Evolutionary conservation across 1,140 invertebrate genomes (phyloP).

Genomic region (Euwallacea fornicatus): DNA sequence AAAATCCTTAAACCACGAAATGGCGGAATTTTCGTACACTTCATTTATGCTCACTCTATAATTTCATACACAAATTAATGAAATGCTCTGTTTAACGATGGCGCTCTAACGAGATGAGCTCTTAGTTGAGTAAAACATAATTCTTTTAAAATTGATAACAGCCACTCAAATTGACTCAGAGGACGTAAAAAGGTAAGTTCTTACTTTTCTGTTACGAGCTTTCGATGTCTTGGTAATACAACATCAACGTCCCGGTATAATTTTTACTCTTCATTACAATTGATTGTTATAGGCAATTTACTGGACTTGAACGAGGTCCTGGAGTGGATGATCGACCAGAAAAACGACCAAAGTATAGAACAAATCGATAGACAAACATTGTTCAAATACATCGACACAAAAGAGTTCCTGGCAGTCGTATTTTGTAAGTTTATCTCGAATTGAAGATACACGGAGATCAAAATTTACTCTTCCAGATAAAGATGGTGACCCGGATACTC

Average conservation of each 20-base stretch:
- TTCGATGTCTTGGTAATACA: conserved; percentile 2
- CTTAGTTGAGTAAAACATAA: no score
- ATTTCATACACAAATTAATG: no score
- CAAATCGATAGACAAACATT: conserved; percentile 84
- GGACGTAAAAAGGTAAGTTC: conserved; percentile 20
- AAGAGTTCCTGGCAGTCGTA: conserved; percentile 89
- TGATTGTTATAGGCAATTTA: conserved; percentile 73
- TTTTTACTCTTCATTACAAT: neutral
- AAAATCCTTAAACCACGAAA: no score
- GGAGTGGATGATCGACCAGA: conserved; percentile 89
- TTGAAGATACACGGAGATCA: neutral
- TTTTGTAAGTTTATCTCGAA: conserved; percentile 76
- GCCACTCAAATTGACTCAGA: no score
- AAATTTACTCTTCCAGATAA: conserved; percentile 62
- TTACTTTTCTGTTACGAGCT: conserved; percentile 28
- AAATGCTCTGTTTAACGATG: no score
- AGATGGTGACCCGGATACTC: conserved; percentile 79
- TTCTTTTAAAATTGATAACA: no score
- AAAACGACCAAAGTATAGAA: conserved; percentile 91
- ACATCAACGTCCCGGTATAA: neutral
- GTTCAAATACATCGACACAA: conserved; percentile 83
- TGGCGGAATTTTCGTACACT: no score
- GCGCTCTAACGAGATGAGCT: no score
- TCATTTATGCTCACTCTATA: no score
- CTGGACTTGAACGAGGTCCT: conserved; percentile 82